phyloP scores from a whole-genome alignment of 2,113 vertebrate species.

The Thoracochromis brauschi region DNA sequence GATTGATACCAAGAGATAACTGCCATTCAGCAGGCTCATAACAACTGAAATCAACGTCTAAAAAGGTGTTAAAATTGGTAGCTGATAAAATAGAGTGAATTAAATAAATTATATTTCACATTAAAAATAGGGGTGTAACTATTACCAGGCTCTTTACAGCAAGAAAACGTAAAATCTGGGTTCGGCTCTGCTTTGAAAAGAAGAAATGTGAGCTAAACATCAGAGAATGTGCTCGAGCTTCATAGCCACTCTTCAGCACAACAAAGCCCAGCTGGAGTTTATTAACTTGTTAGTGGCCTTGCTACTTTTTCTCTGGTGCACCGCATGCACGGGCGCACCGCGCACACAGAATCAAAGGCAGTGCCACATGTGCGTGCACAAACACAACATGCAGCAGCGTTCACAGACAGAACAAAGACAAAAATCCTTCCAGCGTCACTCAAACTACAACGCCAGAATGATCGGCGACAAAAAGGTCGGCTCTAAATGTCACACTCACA shows the following conservation, averaged over 20 bases:
- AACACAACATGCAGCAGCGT: neutral
- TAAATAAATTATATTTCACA: neutral
- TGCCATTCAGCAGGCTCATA: neutral
- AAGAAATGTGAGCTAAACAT: constrained; percentile 39
- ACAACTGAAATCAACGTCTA: neutral
- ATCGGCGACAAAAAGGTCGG: constrained; percentile 12
- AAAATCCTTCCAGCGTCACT: constrained; percentile 1
- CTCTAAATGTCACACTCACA: neutral
- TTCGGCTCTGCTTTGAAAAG: neutral
- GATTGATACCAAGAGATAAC: neutral
- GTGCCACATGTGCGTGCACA: neutral
- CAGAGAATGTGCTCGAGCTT: constrained; percentile 49
- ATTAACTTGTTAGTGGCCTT: constrained; percentile 60
- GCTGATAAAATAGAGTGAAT: neutral
- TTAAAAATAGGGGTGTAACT: neutral
- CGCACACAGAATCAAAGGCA: neutral
- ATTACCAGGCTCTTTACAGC: neutral
- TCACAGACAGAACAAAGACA: constrained; percentile 10
- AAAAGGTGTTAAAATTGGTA: neutral
- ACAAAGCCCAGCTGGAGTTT: constrained; percentile 62
- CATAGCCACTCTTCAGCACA: constrained; percentile 19
- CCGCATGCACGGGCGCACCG: neutral
- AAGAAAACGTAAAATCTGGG: neutral
- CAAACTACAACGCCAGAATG: neutral
- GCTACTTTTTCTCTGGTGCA: constrained; percentile 51